These are phyloP conservation scores for Panthera leo DNA, from an alignment of 2,113 vertebrate species.

Conservation along the genomic window DNA sequence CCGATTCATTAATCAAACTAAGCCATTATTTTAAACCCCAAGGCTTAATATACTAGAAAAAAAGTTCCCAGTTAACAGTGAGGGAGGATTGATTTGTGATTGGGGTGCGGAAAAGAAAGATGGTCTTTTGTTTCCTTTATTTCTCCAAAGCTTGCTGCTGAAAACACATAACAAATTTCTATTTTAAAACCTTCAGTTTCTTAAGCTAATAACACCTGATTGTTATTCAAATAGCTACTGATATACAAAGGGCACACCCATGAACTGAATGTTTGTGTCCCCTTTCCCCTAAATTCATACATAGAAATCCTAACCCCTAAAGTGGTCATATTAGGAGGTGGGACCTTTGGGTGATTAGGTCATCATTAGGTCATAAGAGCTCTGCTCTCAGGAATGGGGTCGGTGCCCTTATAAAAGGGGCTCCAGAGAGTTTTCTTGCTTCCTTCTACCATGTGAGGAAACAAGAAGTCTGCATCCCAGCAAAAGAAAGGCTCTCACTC, in stretches of 20 bases:
- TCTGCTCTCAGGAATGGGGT: neutral
- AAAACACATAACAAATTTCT: neutral
- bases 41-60: conserved; percentile 34
- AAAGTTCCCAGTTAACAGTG: neutral
- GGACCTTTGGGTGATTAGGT: neutral
- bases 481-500: neutral
- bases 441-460: neutral
- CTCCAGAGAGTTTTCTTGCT: neutral
- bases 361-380: neutral
- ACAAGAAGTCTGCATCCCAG: neutral
- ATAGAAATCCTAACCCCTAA: neutral
- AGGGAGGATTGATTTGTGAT: conserved; percentile 14
- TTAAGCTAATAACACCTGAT: neutral
- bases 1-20: conserved; percentile 70
- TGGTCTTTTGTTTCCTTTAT: neutral
- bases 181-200: neutral
- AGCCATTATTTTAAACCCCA: conserved; percentile 38
- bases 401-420: neutral
- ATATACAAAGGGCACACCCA: neutral
- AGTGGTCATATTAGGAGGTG: neutral
- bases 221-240: neutral
- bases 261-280: neutral
- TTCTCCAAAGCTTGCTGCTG: conserved; percentile 47
- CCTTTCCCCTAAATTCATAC: neutral
- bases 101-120: neutral